phyloP scores from a whole-genome alignment of 2,113 vertebrate species.

The Nyctibius bracteatus region DNA sequence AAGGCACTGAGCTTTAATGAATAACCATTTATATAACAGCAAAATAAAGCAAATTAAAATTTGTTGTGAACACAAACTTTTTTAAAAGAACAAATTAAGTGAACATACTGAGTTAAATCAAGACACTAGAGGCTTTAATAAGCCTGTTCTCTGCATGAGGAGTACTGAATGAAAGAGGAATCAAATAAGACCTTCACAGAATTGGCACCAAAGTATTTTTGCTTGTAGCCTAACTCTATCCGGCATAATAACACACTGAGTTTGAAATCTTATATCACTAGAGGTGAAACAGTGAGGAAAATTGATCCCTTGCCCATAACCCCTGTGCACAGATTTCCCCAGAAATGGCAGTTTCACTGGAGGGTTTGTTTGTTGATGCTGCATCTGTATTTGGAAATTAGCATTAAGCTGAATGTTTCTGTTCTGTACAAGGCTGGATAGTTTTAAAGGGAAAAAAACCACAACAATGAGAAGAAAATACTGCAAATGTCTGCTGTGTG shows the following conservation, averaged over 20 bases:
- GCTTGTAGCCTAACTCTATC: not conserved
- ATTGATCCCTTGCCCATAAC: not conserved
- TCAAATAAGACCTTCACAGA: not conserved
- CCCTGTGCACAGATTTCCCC: not conserved
- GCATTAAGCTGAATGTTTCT: constrained; percentile 11
- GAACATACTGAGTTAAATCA: constrained; percentile 13
- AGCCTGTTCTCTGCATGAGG: not conserved
- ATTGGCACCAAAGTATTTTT: not conserved
- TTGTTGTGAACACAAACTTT: constrained; percentile 28
- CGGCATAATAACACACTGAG: not conserved
- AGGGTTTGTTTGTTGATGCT: constrained; percentile 21
- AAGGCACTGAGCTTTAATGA: constrained; percentile 18
- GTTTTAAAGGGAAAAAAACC: not conserved
- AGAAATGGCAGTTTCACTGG: constrained; percentile 17
- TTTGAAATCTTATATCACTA: constrained; percentile 8
- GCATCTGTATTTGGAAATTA: constrained; percentile 15
- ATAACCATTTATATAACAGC: constrained; percentile 23
- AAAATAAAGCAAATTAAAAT: constrained; percentile 37
- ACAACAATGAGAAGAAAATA: not conserved
- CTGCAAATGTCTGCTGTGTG: not conserved
- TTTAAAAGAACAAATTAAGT: constrained; percentile 29
- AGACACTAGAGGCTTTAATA: constrained; percentile 19
- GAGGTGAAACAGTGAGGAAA: not conserved
- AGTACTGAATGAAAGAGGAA: not conserved
- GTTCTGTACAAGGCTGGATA: not conserved